These are phyloP conservation scores for Pipistrellus kuhlii DNA, from an alignment of 2,797 vertebrate genomes.

Conservation along the genomic window DNA sequence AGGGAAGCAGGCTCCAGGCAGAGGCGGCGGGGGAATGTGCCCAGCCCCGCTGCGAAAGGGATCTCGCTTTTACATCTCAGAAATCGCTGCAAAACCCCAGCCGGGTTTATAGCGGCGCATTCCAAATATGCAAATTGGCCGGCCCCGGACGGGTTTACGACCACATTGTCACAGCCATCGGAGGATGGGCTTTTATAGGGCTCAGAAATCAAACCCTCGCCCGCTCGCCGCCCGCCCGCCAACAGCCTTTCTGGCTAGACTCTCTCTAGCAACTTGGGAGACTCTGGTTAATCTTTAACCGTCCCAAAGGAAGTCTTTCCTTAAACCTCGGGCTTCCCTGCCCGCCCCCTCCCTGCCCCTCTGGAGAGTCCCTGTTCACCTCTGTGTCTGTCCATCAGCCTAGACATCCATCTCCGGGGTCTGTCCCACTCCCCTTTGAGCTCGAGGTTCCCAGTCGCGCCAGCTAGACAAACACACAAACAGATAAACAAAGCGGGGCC, in stretches of 20 bases:
- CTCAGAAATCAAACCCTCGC: slow-evolving; percentile 93
- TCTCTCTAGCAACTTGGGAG: slow-evolving; percentile 87
- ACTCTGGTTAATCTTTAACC: slow-evolving; percentile 90
- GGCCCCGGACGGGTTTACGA: slow-evolving; percentile 95
- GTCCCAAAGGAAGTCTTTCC: slow-evolving; percentile 86
- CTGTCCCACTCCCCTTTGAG: slow-evolving; percentile 74
- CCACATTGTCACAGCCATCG: slow-evolving; percentile 95
- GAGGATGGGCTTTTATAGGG: slow-evolving; percentile 96
- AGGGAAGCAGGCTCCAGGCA: slow-evolving; percentile 54
- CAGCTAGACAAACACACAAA: slow-evolving; percentile 84
- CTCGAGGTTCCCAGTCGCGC: slow-evolving; percentile 65
- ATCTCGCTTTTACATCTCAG: slow-evolving; percentile 84
- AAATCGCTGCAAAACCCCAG: slow-evolving; percentile 81
- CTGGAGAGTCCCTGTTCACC: slow-evolving; percentile 66
- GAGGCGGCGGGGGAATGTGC: slow-evolving; percentile 70
- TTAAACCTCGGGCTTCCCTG: slow-evolving; percentile 85
- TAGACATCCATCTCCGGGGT: slow-evolving; percentile 79
- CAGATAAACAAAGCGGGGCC: slow-evolving; percentile 71
- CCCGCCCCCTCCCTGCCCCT: slow-evolving; percentile 86
- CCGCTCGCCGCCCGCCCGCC: slow-evolving; percentile 92
- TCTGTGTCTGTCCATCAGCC: slow-evolving; percentile 70
- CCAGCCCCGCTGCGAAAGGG: slow-evolving; percentile 82
- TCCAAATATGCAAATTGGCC: slow-evolving; percentile 93
- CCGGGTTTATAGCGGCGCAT: slow-evolving; percentile 91
- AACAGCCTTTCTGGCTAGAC: slow-evolving; percentile 88